A percentile compares a stretch with the other conserved stretches of the same genome.
Evolutionary conservation across 2,113 vertebrate genomes (phyloP).

Genomic region (Oriolus oriolus): DNA sequence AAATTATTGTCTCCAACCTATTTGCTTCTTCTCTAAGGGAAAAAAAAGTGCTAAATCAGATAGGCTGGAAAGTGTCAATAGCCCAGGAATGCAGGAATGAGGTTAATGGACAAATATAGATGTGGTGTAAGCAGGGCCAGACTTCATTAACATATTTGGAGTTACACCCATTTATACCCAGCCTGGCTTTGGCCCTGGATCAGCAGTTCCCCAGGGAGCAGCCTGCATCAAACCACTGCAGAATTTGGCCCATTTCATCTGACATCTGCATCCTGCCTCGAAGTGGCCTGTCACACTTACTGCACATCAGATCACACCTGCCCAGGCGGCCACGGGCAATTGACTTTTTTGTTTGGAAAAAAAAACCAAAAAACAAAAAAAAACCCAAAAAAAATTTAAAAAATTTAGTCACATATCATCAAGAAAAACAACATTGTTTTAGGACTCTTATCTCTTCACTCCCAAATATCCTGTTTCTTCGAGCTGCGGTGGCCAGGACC

Average conservation of each 20-base stretch:
- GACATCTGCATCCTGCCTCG: slow-evolving; percentile 82
- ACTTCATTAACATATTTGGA: slow-evolving; percentile 39
- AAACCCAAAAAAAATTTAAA: slow-evolving; percentile 25
- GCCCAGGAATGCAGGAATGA: slow-evolving; percentile 3
- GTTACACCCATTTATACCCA: slow-evolving; percentile 37
- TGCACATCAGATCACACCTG: slow-evolving; percentile 76
- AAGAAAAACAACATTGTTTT: slow-evolving; percentile 96
- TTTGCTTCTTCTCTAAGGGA: not conserved
- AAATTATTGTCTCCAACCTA: not conserved
- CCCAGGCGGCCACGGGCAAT: slow-evolving; percentile 63
- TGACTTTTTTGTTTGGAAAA: slow-evolving; percentile 54
- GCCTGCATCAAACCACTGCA: not conserved
- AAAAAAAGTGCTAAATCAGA: not conserved
- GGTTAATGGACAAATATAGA: slow-evolving; percentile 4
- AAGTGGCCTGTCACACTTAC: slow-evolving; percentile 53
- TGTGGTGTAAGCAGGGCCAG: not conserved
- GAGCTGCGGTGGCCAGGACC: slow-evolving; percentile 84
- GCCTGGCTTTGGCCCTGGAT: slow-evolving; percentile 13
- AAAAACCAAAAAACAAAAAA: slow-evolving; percentile 35
- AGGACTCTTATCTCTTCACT: slow-evolving; percentile 88
- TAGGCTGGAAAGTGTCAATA: not conserved
- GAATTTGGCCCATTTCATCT: slow-evolving; percentile 64
- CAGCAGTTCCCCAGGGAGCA: slow-evolving; percentile 19
- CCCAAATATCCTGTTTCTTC: slow-evolving; percentile 97
- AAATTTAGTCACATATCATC: slow-evolving; percentile 78